Percentiles rank a stretch among this genome's conserved stretches.
Conservation (phyloP, 2,888 invertebrate genomes). For the Holacanthella duospinosa region DNA sequence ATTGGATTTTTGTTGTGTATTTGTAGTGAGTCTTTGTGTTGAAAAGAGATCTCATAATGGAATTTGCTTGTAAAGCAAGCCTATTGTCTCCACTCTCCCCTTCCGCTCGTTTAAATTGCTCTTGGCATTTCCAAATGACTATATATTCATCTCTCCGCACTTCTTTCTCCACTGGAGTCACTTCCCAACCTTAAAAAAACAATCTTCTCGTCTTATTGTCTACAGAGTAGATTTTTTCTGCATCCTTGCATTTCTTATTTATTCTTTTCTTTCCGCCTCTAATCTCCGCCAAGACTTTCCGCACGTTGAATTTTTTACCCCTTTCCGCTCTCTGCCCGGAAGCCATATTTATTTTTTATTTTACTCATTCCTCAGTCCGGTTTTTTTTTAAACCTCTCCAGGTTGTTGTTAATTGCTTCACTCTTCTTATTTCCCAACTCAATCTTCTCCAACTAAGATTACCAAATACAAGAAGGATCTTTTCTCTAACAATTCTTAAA, state of each 20-base stretch:
- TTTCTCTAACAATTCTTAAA: neutral
- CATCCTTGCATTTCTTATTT: neutral
- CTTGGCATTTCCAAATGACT: constrained; percentile 6
- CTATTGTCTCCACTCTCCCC: constrained; percentile 14
- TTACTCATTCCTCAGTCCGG: too few relatives aligned
- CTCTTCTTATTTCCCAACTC: too few relatives aligned
- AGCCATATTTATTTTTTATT: neutral
- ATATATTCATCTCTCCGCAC: constrained; percentile 9
- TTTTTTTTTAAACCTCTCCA: too few relatives aligned
- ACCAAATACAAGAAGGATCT: too few relatives aligned
- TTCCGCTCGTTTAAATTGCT: constrained; percentile 11
- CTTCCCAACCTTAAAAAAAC: neutral
- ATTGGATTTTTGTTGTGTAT: too few relatives aligned
- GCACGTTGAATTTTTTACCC: neutral
- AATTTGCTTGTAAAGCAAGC: constrained; percentile 20
- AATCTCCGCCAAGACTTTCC: neutral
- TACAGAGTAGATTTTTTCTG: neutral
- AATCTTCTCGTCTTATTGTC: neutral
- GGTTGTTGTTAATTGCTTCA: too few relatives aligned
- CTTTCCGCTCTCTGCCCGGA: neutral
- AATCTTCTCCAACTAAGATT: too few relatives aligned
- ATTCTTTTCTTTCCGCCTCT: neutral
- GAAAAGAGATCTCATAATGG: constrained; percentile 14
- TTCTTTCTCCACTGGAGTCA: neutral
- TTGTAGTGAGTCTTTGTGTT: neutral